phyloP scores from a whole-genome alignment of 2,888 invertebrate genomes.

The Tachina lurida region DNA sequence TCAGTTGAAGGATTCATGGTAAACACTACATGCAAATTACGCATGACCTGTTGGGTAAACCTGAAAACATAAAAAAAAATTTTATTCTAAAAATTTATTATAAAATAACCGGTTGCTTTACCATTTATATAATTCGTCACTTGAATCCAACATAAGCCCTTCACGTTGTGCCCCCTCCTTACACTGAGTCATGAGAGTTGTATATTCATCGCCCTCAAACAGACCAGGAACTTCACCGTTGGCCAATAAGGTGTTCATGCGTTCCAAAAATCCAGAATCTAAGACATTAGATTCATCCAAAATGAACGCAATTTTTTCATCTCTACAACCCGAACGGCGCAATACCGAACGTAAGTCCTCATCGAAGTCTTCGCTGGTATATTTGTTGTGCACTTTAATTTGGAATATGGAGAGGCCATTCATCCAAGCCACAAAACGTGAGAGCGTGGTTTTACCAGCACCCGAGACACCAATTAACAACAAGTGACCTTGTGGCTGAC shows the following conservation, averaged over 20 bases:
- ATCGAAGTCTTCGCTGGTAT: conserved; percentile 99
- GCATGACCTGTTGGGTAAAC: conserved; percentile 99
- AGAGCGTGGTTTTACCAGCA: conserved; percentile 99
- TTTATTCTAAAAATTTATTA: not conserved
- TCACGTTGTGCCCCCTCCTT: conserved; percentile 99
- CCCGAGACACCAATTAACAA: conserved; percentile 99
- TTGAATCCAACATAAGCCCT: conserved; percentile 98
- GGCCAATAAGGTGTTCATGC: conserved; percentile 99
- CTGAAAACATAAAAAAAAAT: conserved; percentile 63
- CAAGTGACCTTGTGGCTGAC: conserved; percentile 99
- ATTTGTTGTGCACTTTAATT: conserved; percentile 99
- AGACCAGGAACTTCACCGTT: conserved; percentile 98
- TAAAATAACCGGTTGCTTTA: conserved; percentile 77
- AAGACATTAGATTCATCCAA: conserved; percentile 99
- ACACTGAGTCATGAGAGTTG: conserved; percentile 99
- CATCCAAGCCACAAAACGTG: conserved; percentile 99
- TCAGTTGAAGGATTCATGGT: conserved; percentile 99
- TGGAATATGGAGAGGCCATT: conserved; percentile 99
- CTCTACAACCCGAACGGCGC: conserved; percentile 94
- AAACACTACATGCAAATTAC: conserved; percentile 99
- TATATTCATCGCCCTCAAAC: conserved; percentile 98
- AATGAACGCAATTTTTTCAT: conserved; percentile 99
- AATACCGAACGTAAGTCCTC: conserved; percentile 97
- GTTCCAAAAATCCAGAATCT: conserved; percentile 98
- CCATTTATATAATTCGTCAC: conserved; percentile 99